A percentile compares a stretch with the other conserved stretches of the same genome.
These are phyloP conservation scores for Heliothis peltigera DNA, from an alignment of 2,888 invertebrate species.

Conservation along the genomic window DNA sequence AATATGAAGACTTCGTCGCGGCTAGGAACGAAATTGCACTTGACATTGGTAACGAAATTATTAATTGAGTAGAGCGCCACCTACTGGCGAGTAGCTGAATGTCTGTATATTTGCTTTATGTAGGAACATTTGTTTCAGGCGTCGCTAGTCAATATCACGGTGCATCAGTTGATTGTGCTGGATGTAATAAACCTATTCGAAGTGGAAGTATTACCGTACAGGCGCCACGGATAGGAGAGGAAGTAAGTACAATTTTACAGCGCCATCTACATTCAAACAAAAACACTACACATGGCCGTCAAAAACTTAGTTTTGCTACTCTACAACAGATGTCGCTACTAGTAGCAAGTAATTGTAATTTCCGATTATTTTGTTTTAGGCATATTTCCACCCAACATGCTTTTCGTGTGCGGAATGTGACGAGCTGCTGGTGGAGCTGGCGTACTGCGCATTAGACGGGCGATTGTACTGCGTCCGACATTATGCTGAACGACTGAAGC, in stretches of 20 bases:
- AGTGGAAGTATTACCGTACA: constrained; percentile 95
- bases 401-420: constrained; percentile 97
- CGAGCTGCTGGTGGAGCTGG: constrained; percentile 98
- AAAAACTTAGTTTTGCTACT: constrained; percentile 54
- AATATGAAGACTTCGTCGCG: constrained; percentile 98
- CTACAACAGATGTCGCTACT: constrained; percentile 64
- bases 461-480: constrained; percentile 97
- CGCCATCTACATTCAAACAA: constrained; percentile 31
- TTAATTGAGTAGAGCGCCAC: constrained; percentile 61
- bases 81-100: constrained; percentile 66
- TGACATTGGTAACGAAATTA: constrained; percentile 93
- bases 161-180: constrained; percentile 92
- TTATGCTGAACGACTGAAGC: constrained; percentile 98
- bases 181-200: constrained; percentile 94
- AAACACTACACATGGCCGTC: accelerated
- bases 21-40: constrained; percentile 98
- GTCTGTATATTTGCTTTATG: constrained; percentile 37
- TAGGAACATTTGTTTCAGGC: constrained; percentile 78
- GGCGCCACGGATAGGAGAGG: constrained; percentile 94
- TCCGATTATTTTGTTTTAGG: constrained; percentile 69
- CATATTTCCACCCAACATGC: constrained; percentile 97
- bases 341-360: not conserved
- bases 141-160: constrained; percentile 91
- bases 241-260: constrained; percentile 73
- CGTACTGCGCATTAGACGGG: constrained; percentile 97